A percentile compares a stretch with the other conserved stretches of the same genome.
Conservation (phyloP, 2,113 vertebrate species). For the Hypocryptadius cinnamomeus region DNA sequence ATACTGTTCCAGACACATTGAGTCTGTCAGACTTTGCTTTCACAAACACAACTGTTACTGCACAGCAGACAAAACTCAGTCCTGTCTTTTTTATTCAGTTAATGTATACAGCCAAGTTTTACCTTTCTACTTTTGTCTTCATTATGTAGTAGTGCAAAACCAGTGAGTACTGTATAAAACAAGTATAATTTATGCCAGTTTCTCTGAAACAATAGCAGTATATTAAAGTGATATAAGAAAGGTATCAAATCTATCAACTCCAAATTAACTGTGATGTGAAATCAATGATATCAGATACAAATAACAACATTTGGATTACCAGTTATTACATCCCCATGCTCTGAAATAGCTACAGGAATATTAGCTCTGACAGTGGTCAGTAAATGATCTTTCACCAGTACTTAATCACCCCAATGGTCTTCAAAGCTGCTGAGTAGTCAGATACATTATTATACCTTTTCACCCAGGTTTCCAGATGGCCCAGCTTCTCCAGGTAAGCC, state of each 20-base stretch:
- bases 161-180: not conserved
- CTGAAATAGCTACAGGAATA: not conserved
- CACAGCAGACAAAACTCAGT: not conserved
- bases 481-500: slow-evolving; percentile 86
- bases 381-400: not conserved
- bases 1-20: not conserved
- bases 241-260: not conserved
- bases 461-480: slow-evolving; percentile 79
- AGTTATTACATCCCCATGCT: not conserved
- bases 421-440: not conserved
- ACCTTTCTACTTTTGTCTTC: not conserved
- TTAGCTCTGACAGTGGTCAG: not conserved
- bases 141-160: not conserved
- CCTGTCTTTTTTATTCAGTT: not conserved
- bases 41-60: not conserved
- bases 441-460: slow-evolving; percentile 79
- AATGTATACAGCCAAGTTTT: not conserved
- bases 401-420: not conserved
- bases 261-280: not conserved
- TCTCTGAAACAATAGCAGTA: not conserved
- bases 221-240: not conserved
- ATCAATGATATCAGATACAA: not conserved
- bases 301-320: not conserved
- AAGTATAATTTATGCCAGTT: not conserved
- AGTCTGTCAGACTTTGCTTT: not conserved